Percentiles rank a stretch among this genome's conserved stretches.
phyloP scores from a whole-genome alignment of 1,140 invertebrate genomes.

The Thaumetopoea pityocampa region DNA sequence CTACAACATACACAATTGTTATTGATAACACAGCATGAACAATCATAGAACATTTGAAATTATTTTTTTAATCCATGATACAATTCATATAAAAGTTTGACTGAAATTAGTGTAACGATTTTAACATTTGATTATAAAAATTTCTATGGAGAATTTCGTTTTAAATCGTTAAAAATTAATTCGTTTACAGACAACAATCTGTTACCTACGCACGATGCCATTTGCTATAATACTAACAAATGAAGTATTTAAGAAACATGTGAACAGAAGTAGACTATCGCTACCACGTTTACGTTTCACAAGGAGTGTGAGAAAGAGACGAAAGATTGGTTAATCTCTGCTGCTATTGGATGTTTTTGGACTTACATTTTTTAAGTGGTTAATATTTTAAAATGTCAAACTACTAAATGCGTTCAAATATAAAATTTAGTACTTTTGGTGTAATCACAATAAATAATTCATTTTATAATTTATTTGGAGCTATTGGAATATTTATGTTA shows the following conservation, averaged over 20 bases:
- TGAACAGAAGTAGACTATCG: neutral
- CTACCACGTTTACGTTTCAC: neutral
- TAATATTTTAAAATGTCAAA: too few relatives aligned
- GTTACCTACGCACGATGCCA: constrained; percentile 51
- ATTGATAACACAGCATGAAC: constrained; percentile 46
- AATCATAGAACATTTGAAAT: constrained; percentile 31
- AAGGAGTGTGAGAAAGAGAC: constrained; percentile 6
- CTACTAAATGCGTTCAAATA: too few relatives aligned
- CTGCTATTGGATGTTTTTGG: too few relatives aligned
- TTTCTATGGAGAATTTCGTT: constrained; percentile 2
- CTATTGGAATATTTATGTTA: too few relatives aligned
- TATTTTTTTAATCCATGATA: too few relatives aligned
- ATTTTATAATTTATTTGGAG: too few relatives aligned
- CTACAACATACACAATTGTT: constrained; percentile 51
- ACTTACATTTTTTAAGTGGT: too few relatives aligned
- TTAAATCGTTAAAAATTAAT: constrained; percentile 15
- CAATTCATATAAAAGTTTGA: too few relatives aligned
- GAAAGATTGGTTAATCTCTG: neutral
- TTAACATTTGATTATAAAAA: constrained; percentile 10
- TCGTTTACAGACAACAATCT: constrained; percentile 24
- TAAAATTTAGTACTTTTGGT: too few relatives aligned
- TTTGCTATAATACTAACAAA: constrained; percentile 33
- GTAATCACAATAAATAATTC: too few relatives aligned
- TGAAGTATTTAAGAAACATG: neutral
- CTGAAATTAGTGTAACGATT: too few relatives aligned